Percentiles rank a stretch among this genome's conserved stretches.
Conservation (phyloP, 2,888 invertebrate species). For the Entomobrya multifasciata region DNA sequence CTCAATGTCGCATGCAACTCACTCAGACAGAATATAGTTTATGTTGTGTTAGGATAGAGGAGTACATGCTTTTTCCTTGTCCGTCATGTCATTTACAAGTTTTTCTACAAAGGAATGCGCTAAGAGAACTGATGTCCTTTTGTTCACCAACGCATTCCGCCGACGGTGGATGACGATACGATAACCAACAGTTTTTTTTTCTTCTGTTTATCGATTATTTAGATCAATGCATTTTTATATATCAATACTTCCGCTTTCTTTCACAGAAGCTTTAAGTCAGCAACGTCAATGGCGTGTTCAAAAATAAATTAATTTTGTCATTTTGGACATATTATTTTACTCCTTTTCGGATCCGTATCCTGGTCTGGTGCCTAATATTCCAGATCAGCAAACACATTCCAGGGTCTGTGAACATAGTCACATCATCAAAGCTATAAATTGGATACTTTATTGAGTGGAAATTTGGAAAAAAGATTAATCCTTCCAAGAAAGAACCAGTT, state of each 20-base stretch:
- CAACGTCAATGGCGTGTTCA: slow-evolving; percentile 32
- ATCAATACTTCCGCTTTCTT: too few relatives aligned
- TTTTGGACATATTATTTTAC: background rate
- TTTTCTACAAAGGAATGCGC: slow-evolving; percentile 39
- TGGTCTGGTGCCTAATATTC: background rate
- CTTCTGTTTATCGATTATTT: too few relatives aligned
- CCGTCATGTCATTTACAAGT: background rate
- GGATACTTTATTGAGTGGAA: slow-evolving; percentile 23
- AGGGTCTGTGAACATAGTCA: background rate
- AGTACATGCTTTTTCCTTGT: background rate
- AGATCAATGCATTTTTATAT: too few relatives aligned
- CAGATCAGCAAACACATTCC: background rate
- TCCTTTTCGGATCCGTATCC: slow-evolving; percentile 19
- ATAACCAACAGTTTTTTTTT: too few relatives aligned
- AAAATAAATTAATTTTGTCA: slow-evolving; percentile 31
- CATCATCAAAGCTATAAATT: background rate
- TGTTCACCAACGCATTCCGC: background rate
- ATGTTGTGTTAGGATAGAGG: slow-evolving; percentile 27
- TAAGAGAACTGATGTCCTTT: slow-evolving; percentile 10
- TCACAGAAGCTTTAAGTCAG: background rate
- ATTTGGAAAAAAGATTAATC: slow-evolving; percentile 2
- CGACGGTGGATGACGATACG: too few relatives aligned
- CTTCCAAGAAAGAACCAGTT: slow-evolving; percentile 38
- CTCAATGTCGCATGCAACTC: too few relatives aligned
- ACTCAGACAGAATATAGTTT: background rate